Percentiles rank a stretch among this genome's conserved stretches.
Evolutionary conservation across 2,888 invertebrate genomes (phyloP).

Genomic region (Octonoba sinensis): DNA sequence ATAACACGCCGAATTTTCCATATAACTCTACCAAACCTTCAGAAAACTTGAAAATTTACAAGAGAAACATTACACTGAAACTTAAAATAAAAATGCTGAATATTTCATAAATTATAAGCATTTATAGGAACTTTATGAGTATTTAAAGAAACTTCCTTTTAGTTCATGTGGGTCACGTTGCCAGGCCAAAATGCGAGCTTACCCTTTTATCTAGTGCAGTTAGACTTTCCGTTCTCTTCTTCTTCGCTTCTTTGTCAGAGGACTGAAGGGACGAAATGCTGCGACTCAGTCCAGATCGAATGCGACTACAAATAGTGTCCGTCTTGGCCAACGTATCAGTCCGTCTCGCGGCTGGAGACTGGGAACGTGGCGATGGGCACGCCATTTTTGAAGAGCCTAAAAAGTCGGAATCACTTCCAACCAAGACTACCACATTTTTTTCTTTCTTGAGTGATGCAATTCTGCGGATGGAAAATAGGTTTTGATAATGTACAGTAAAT

Average conservation of each 20-base stretch:
- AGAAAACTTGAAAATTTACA: too few species aligned
- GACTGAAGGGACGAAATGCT: conserved; percentile 42
- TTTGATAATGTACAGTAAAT: too few species aligned
- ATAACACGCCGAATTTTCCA: too few species aligned
- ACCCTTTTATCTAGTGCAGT: conserved; percentile 41
- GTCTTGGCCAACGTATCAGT: conserved; percentile 41
- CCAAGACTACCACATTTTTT: conserved; percentile 34
- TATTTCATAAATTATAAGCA: too few species aligned
- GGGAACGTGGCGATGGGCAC: conserved; percentile 34
- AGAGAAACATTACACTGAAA: too few species aligned
- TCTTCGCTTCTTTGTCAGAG: conserved; percentile 9
- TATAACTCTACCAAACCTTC: too few species aligned
- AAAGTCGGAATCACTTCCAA: conserved; percentile 18
- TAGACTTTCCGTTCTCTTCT: neutral
- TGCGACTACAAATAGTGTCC: conserved; percentile 42
- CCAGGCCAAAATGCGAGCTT: too few species aligned
- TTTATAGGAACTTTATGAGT: too few species aligned
- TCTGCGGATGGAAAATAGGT: too few species aligned
- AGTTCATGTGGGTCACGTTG: too few species aligned
- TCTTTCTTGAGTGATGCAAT: conserved; percentile 2
- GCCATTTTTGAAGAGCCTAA: neutral
- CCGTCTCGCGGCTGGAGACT: conserved; percentile 44
- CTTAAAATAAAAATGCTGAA: too few species aligned
- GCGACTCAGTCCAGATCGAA: conserved; percentile 27
- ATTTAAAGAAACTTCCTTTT: too few species aligned